A percentile compares a stretch with the other conserved stretches of the same genome.
Conservation (phyloP, 2,888 invertebrate genomes). For the Hipparchia sbordonii region DNA sequence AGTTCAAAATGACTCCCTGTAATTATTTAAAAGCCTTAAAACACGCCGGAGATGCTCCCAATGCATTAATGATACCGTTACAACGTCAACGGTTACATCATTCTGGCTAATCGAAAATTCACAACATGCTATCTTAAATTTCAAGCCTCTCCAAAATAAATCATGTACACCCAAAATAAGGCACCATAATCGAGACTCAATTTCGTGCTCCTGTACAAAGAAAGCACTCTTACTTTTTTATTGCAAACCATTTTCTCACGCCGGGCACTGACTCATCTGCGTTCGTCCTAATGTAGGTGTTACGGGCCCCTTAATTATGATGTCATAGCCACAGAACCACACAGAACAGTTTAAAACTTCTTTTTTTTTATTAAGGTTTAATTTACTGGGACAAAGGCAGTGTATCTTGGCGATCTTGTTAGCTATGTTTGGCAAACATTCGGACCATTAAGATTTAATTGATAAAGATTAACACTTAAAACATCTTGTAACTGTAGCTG, state of each 20-base stretch:
- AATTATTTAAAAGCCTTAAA: constrained; percentile 15
- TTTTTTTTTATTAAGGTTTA: constrained; percentile 62
- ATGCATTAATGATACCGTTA: constrained; percentile 41
- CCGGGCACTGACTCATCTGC: constrained; percentile 63
- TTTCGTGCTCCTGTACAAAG: constrained; percentile 73
- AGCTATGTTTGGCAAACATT: constrained; percentile 46
- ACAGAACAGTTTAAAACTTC: constrained; percentile 52
- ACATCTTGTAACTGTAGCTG: constrained; percentile 39
- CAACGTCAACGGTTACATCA: constrained; percentile 60
- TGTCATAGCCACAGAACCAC: constrained; percentile 62
- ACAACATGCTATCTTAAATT: constrained; percentile 69
- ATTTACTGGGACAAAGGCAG: constrained; percentile 63
- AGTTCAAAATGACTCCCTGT: neutral
- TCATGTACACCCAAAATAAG: constrained; percentile 68
- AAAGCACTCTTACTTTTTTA: constrained; percentile 80
- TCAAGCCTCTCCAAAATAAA: constrained; percentile 72
- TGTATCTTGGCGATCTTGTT: constrained; percentile 53
- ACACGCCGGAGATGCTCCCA: constrained; percentile 17
- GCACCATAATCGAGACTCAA: constrained; percentile 68
- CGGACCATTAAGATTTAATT: constrained; percentile 42
- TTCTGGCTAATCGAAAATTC: constrained; percentile 73
- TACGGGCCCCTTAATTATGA: constrained; percentile 72
- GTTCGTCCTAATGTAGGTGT: constrained; percentile 53
- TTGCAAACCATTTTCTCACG: constrained; percentile 69
- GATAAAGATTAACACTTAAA: constrained; percentile 42